phyloP scores from a whole-genome alignment of 2,797 vertebrate species.

The Yasuhikotakia modesta region DNA sequence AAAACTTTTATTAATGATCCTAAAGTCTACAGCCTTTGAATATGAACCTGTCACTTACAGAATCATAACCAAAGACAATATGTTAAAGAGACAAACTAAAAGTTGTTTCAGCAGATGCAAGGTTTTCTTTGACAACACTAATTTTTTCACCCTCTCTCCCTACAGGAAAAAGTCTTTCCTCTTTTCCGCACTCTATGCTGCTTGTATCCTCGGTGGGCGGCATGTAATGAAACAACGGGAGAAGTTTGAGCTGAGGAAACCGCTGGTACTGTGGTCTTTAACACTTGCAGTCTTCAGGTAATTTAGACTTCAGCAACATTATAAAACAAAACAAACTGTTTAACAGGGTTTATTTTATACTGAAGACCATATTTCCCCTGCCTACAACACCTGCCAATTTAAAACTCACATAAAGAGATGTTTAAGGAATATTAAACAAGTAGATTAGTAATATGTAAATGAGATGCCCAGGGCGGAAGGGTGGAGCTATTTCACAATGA shows the following conservation, averaged over 20 bases:
- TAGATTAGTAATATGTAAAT: background rate
- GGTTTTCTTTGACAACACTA: background rate
- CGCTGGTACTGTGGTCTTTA: constrained; percentile 95
- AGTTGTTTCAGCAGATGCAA: background rate
- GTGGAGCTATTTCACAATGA: background rate
- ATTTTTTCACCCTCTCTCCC: constrained; percentile 12
- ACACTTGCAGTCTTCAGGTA: constrained; percentile 97
- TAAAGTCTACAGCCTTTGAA: background rate
- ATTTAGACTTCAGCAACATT: too few relatives aligned
- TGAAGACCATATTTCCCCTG: background rate
- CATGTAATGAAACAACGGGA: constrained; percentile 98
- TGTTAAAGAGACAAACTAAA: background rate
- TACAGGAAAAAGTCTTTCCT: constrained; percentile 98
- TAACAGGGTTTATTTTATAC: background rate
- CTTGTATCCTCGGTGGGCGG: constrained; percentile 94
- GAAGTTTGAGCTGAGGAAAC: constrained; percentile 97
- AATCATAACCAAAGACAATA: background rate
- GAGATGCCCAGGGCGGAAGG: background rate
- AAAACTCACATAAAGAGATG: background rate
- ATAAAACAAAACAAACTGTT: background rate
- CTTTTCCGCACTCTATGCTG: constrained; percentile 93
- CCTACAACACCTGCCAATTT: background rate
- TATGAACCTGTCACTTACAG: background rate
- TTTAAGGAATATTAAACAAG: background rate
- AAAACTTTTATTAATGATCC: background rate